These are phyloP conservation scores for Zosterops pallidus DNA, from an alignment of 2,113 vertebrate species.

Conservation along the genomic window DNA sequence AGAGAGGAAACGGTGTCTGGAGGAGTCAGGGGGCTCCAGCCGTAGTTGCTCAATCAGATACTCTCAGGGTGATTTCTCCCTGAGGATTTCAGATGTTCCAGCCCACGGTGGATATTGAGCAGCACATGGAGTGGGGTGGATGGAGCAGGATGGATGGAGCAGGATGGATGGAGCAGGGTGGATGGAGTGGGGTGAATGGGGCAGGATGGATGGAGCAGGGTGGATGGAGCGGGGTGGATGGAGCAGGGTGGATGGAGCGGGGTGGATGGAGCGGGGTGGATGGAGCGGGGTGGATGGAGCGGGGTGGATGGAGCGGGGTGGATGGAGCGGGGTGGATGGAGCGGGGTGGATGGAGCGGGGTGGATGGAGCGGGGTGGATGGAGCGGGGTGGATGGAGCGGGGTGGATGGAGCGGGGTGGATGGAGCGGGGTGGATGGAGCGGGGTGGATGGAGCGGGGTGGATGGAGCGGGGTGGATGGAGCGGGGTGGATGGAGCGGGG, in stretches of 20 bases:
- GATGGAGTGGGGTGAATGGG: fast-evolving
- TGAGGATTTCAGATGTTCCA: neutral
- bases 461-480: fast-evolving
- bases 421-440: fast-evolving
- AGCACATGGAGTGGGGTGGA: fast-evolving
- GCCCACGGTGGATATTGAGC: fast-evolving
- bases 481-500: fast-evolving
- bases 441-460: fast-evolving
- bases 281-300: too few species aligned
- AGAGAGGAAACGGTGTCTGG: fast-evolving
- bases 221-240: fast-evolving
- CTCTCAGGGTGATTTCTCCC: neutral
- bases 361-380: too few species aligned
- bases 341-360: fast-evolving
- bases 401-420: too few species aligned
- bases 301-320: too few species aligned
- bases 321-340: too few species aligned
- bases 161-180: fast-evolving
- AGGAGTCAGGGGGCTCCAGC: neutral
- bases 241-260: fast-evolving
- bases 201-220: neutral
- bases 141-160: neutral
- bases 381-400: fast-evolving
- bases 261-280: fast-evolving
- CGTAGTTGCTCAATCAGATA: fast-evolving